Evolutionary conservation across 2,888 invertebrate genomes (phyloP).

Genomic region (Caenorhabditis sinica): DNA sequence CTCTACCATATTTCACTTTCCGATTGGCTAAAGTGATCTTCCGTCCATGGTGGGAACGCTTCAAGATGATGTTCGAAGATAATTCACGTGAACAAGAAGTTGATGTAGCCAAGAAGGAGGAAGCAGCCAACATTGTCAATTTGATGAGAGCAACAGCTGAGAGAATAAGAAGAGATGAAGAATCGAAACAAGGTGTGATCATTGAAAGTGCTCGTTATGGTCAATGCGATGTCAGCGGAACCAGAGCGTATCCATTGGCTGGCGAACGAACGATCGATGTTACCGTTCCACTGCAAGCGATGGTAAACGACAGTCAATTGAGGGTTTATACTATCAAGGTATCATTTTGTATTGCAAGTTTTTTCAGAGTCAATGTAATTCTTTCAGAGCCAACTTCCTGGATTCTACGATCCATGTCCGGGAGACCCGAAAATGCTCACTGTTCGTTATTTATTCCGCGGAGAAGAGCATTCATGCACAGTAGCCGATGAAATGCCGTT

Average conservation of each 20-base stretch:
- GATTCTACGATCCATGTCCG: conserved; percentile 95
- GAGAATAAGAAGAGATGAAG: conserved; percentile 91
- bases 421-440: conserved; percentile 93
- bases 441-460: conserved; percentile 92
- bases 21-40: conserved; percentile 68
- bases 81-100: conserved; percentile 74
- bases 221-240: conserved; percentile 68
- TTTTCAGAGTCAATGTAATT: not conserved
- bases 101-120: conserved; percentile 79
- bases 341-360: not conserved
- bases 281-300: conserved; percentile 94
- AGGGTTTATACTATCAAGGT: conserved; percentile 79
- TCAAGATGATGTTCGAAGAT: conserved; percentile 76
- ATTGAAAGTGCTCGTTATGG: conserved; percentile 88
- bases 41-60: conserved; percentile 73
- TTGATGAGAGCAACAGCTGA: conserved; percentile 94
- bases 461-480: conserved; percentile 90
- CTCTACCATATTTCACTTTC: conserved; percentile 74
- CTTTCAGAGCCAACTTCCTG: conserved; percentile 93
- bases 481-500: conserved; percentile 91
- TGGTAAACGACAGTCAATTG: conserved; percentile 93
- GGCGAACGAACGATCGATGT: conserved; percentile 87
- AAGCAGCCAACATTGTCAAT: conserved; percentile 84
- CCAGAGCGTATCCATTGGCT: conserved; percentile 78
- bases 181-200: conserved; percentile 90